Percentiles rank a stretch among this genome's conserved stretches.
Evolutionary conservation across 2,797 vertebrate species (phyloP).

Genomic region (Bufotes viridis): DNA sequence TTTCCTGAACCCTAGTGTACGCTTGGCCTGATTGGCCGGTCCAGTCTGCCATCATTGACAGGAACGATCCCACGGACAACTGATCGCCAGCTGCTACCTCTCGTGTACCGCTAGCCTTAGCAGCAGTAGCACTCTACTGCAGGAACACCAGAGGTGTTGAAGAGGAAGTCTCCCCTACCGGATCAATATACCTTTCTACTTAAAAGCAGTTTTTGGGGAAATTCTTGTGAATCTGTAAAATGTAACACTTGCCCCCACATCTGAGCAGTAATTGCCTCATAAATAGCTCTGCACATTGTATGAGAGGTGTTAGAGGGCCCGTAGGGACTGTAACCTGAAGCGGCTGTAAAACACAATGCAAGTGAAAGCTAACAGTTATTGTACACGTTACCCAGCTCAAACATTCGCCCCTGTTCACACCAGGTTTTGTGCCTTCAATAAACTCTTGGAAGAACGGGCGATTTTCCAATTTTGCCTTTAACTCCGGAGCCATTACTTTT

Average conservation of each 20-base stretch:
- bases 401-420: not conserved
- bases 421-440: not conserved
- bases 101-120: not conserved
- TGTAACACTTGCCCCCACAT: not conserved
- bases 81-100: no score
- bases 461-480: no score
- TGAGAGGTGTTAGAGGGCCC: not conserved
- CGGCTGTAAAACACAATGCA: not conserved
- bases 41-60: no score
- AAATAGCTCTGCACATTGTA: slow-evolving; percentile 2
- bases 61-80: no score
- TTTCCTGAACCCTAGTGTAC: no score
- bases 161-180: not conserved
- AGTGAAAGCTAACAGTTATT: not conserved
- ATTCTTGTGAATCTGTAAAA: slow-evolving; percentile 3
- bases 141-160: not conserved
- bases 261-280: not conserved
- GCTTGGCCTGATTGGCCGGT: no score
- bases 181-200: not conserved
- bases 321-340: not conserved
- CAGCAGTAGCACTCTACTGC: not conserved
- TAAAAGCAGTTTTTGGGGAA: not conserved
- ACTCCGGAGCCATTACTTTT: no score
- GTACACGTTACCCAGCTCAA: not conserved
- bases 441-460: not conserved